Conservation (phyloP, 2,888 invertebrate species). For the Tinea pellionella region DNA sequence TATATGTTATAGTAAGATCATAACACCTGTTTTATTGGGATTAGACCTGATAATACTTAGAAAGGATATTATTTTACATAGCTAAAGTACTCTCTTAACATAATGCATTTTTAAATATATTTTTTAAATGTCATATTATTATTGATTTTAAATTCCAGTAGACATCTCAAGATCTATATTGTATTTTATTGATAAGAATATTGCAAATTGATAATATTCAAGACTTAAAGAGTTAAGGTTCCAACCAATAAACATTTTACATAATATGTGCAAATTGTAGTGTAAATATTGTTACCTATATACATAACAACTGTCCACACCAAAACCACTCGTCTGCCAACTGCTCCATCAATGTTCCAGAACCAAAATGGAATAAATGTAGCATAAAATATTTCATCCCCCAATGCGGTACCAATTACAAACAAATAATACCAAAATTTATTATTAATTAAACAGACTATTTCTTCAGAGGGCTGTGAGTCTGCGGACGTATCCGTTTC, state of each 20-base stretch:
- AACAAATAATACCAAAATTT: conserved; percentile 89
- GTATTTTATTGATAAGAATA: too few relatives aligned
- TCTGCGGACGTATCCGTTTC: conserved; percentile 45
- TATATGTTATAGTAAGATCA: not conserved
- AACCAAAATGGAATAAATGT: conserved; percentile 94
- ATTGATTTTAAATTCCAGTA: too few relatives aligned
- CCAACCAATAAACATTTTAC: not conserved
- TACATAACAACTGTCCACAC: conserved; percentile 89
- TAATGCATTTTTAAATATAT: too few relatives aligned
- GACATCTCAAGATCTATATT: too few relatives aligned
- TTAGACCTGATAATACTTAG: not conserved
- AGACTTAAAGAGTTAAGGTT: too few relatives aligned
- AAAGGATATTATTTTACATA: too few relatives aligned
- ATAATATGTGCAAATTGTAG: not conserved
- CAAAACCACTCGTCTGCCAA: conserved; percentile 83
- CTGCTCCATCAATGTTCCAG: conserved; percentile 92
- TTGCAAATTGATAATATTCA: too few relatives aligned
- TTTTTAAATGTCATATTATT: too few relatives aligned
- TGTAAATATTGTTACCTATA: conserved; percentile 68
- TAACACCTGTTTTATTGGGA: not conserved
- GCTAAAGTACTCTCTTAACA: too few relatives aligned
- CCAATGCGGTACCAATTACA: conserved; percentile 84
- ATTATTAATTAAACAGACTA: conserved; percentile 72
- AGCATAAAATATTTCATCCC: conserved; percentile 92
- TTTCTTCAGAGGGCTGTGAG: conserved; percentile 36